Percentiles rank a stretch among this genome's conserved stretches.
Evolutionary conservation across 2,888 invertebrate species (phyloP).

Genomic region (Drosophila mettleri): DNA sequence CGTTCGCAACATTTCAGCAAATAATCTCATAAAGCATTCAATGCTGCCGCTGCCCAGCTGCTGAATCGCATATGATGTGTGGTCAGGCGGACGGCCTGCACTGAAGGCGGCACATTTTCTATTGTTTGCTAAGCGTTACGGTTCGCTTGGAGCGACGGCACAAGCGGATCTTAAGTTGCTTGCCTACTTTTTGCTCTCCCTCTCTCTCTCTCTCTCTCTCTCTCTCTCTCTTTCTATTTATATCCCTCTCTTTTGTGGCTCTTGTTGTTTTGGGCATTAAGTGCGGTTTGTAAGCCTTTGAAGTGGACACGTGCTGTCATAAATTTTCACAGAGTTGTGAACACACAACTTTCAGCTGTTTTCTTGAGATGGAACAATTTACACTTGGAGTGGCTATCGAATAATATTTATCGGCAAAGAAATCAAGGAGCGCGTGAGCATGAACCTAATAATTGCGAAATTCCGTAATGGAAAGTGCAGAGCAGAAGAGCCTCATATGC

Average conservation of each 20-base stretch:
- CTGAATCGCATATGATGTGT: conserved; percentile 73
- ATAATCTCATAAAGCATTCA: conserved; percentile 81
- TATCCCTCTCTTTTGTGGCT: background rate
- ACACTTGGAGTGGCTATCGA: conserved; percentile 21
- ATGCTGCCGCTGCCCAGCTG: conserved; percentile 69
- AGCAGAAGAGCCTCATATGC: too few relatives aligned
- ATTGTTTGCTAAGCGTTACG: conserved; percentile 81
- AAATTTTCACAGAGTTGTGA: conserved; percentile 60
- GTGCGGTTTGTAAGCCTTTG: conserved; percentile 66
- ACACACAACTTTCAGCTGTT: conserved; percentile 20
- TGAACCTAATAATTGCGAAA: background rate
- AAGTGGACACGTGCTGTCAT: conserved; percentile 70
- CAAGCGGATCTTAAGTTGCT: conserved; percentile 24
- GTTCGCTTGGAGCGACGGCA: conserved; percentile 38
- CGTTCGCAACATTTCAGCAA: conserved; percentile 78
- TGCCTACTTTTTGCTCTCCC: background rate
- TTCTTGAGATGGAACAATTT: conserved; percentile 20
- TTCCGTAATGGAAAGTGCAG: background rate
- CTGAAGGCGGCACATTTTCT: conserved; percentile 17
- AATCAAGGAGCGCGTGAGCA: background rate
- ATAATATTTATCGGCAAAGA: conserved; percentile 22
- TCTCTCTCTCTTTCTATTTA: background rate
- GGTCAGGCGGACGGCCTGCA: conserved; percentile 20
- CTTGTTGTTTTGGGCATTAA: conserved; percentile 50
- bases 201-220: conserved; percentile 1